Conservation (phyloP, 2,888 invertebrate genomes). For the Apoda limacodes region DNA sequence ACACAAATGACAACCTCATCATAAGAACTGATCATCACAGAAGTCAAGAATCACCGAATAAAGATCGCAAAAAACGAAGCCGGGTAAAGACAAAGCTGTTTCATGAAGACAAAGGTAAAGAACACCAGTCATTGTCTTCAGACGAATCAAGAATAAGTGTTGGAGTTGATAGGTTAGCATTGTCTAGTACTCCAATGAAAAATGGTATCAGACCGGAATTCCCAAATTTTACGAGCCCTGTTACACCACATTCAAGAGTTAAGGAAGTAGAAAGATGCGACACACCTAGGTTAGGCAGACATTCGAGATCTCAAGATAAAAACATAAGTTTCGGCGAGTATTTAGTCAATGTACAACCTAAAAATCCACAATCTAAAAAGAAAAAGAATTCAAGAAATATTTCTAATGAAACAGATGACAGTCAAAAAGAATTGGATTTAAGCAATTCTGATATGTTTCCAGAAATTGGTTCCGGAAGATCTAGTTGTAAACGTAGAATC, state of each 20-base stretch:
- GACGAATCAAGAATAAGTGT: constrained; percentile 44
- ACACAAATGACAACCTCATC: constrained; percentile 33
- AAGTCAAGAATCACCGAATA: constrained; percentile 49
- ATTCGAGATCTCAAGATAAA: constrained; percentile 47
- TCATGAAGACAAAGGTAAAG: constrained; percentile 37
- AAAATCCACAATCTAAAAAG: constrained; percentile 32
- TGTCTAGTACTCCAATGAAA: constrained; percentile 54
- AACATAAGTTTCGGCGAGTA: constrained; percentile 48
- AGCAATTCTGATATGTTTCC: constrained; percentile 54
- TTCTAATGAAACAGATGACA: constrained; percentile 34
- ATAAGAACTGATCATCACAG: constrained; percentile 34
- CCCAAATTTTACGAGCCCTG: constrained; percentile 37
- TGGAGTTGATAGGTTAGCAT: constrained; percentile 35
- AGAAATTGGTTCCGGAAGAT: constrained; percentile 49
- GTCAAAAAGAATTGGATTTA: constrained; percentile 43
- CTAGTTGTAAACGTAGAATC: constrained; percentile 51
- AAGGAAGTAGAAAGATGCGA: constrained; percentile 48
- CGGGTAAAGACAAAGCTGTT: constrained; percentile 56
- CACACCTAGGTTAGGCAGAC: constrained; percentile 41
- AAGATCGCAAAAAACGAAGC: constrained; percentile 39
- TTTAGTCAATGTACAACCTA: constrained; percentile 35
- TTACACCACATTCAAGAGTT: constrained; percentile 36
- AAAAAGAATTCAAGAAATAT: constrained; percentile 42
- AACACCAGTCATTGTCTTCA: constrained; percentile 35
- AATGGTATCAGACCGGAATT: constrained; percentile 39